These are phyloP conservation scores for Cheirogaleus medius DNA, from an alignment of 2,113 vertebrate species.

Conservation along the genomic window DNA sequence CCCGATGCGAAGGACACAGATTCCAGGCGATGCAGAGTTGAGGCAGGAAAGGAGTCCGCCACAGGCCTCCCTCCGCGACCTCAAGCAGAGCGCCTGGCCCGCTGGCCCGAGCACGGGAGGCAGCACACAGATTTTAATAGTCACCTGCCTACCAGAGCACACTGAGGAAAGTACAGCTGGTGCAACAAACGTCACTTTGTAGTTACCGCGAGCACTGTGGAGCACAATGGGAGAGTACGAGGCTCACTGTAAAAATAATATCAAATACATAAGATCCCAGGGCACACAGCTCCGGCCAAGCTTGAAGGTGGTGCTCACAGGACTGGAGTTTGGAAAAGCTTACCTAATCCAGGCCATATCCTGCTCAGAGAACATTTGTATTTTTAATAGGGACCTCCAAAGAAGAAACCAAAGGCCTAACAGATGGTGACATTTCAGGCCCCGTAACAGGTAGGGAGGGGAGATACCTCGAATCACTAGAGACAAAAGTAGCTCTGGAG, in stretches of 20 bases:
- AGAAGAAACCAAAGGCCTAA: background rate
- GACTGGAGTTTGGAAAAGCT: background rate
- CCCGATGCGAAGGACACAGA: background rate
- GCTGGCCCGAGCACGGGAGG: rapidly evolving
- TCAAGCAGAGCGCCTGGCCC: background rate
- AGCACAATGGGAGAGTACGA: rapidly evolving
- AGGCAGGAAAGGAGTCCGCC: background rate
- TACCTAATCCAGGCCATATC: background rate
- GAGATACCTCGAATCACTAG: background rate
- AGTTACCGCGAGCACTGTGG: too few species aligned
- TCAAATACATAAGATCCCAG: background rate
- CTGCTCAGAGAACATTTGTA: background rate
- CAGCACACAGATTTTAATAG: background rate
- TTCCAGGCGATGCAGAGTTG: background rate
- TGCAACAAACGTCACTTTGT: too few species aligned
- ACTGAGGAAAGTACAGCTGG: rapidly evolving
- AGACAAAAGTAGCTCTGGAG: background rate
- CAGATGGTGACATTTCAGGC: background rate
- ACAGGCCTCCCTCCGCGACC: background rate
- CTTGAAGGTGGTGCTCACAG: background rate
- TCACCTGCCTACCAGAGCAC: background rate
- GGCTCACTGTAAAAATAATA: background rate
- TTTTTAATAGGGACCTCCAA: background rate
- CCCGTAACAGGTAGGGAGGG: background rate
- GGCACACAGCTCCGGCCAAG: background rate